Conservation (phyloP, 2,113 vertebrate genomes). For the Oncorhynchus keta region DNA sequence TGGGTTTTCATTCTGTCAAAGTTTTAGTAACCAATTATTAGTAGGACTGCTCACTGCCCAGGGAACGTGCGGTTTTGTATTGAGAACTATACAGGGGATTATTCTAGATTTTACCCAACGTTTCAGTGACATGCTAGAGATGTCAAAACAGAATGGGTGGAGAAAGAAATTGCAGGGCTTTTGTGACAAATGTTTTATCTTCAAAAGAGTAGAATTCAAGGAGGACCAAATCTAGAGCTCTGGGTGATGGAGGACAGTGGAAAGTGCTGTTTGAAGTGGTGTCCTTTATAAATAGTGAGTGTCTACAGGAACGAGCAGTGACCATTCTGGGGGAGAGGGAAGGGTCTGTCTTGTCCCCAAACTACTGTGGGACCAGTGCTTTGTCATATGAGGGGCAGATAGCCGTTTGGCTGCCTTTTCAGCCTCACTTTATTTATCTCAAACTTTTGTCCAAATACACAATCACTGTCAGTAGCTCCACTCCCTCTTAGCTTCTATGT, state of each 20-base stretch:
- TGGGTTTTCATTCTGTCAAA: neutral
- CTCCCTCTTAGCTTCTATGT: neutral
- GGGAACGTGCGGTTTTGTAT: neutral
- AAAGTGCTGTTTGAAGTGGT: conserved; percentile 5
- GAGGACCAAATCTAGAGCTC: conserved; percentile 24
- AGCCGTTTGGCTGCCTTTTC: neutral
- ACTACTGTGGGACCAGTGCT: neutral
- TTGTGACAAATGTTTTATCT: conserved; percentile 29
- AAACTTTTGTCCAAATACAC: neutral
- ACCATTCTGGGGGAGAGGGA: neutral
- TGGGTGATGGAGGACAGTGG: conserved; percentile 5
- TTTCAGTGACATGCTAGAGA: conserved; percentile 12
- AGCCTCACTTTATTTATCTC: neutral
- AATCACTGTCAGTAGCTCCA: neutral
- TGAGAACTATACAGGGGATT: neutral
- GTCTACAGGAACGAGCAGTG: neutral
- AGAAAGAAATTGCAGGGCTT: conserved; percentile 9
- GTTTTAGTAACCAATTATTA: neutral
- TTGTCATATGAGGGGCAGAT: neutral
- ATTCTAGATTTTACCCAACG: conserved; percentile 9
- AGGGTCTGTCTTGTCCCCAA: neutral
- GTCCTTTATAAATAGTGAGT: conserved; percentile 22
- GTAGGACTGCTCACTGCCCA: neutral
- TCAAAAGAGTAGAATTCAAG: neutral
- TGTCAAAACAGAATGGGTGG: neutral